Evolutionary conservation across 2,797 vertebrate genomes (phyloP).

Genomic region (Melopsittacus undulatus): DNA sequence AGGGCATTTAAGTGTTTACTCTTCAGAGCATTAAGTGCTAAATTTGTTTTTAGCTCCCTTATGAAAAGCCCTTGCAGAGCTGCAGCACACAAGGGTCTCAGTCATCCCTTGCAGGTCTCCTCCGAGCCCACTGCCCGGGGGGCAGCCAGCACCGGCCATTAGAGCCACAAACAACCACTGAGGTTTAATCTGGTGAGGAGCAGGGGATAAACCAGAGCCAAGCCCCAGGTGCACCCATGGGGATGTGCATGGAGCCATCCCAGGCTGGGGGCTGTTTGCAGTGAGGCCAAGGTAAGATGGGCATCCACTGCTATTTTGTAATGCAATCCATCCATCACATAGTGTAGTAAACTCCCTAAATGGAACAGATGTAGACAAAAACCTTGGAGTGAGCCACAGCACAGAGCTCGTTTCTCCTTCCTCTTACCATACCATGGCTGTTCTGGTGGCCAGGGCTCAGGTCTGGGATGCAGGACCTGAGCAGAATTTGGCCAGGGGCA

Average conservation of each 20-base stretch:
- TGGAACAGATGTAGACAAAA: slow-evolving; percentile 14
- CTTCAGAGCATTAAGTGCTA: slow-evolving; percentile 66
- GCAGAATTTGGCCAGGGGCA: background rate
- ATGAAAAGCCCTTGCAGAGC: slow-evolving; percentile 38
- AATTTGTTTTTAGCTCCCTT: slow-evolving; percentile 65
- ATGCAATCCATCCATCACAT: background rate
- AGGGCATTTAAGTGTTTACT: slow-evolving; percentile 69
- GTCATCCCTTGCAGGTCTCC: background rate
- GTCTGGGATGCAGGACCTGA: background rate
- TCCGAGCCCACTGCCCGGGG: background rate
- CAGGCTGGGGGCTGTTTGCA: background rate
- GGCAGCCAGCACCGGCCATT: background rate
- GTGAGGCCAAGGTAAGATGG: background rate
- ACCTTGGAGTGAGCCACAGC: background rate
- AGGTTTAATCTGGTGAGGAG: background rate
- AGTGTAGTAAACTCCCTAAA: background rate
- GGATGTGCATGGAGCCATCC: background rate
- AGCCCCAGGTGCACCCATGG: background rate
- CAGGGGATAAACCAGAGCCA: background rate
- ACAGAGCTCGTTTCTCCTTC: background rate
- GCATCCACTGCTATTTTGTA: background rate
- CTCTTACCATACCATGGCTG: fast-evolving
- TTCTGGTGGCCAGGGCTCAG: background rate
- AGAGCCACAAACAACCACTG: background rate
- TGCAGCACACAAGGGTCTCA: slow-evolving; percentile 46